phyloP scores from a whole-genome alignment of 2,888 invertebrate species.

The Tipula vernalis region DNA sequence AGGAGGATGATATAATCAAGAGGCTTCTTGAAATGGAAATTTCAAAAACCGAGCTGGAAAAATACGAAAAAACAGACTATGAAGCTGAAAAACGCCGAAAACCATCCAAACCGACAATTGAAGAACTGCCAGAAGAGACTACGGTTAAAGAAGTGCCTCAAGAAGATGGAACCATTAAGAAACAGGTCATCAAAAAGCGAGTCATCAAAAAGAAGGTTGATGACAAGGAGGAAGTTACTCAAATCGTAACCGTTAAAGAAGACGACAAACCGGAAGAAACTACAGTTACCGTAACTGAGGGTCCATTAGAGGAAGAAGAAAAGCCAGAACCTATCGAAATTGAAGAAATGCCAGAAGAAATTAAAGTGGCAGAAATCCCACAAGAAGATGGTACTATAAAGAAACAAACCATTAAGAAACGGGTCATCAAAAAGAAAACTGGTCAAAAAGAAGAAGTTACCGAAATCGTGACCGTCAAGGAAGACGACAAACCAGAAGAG shows the following conservation, averaged over 20 bases:
- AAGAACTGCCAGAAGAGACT: constrained; percentile 23
- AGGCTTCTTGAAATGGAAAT: constrained; percentile 19
- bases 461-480: constrained; percentile 26
- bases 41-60: constrained; percentile 24
- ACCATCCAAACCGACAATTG: constrained; percentile 18
- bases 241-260: constrained; percentile 19
- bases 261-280: constrained; percentile 28
- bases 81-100: constrained; percentile 28
- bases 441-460: constrained; percentile 24
- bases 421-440: constrained; percentile 26
- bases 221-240: constrained; percentile 20
- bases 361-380: constrained; percentile 13
- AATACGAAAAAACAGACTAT: constrained; percentile 30
- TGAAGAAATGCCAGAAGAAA: constrained; percentile 31
- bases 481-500: constrained; percentile 32
- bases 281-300: constrained; percentile 27
- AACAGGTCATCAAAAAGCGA: constrained; percentile 29
- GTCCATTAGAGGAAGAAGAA: constrained; percentile 12
- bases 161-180: constrained; percentile 29
- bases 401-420: constrained; percentile 27
- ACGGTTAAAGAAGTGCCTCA: constrained; percentile 31
- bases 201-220: constrained; percentile 22
- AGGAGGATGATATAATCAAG: constrained; percentile 28
- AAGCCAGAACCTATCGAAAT: constrained; percentile 19
- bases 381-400: constrained; percentile 17